Base-by-base conservation (phyloP, 1,140 invertebrate species). In the Atta cephalotes region DNA sequence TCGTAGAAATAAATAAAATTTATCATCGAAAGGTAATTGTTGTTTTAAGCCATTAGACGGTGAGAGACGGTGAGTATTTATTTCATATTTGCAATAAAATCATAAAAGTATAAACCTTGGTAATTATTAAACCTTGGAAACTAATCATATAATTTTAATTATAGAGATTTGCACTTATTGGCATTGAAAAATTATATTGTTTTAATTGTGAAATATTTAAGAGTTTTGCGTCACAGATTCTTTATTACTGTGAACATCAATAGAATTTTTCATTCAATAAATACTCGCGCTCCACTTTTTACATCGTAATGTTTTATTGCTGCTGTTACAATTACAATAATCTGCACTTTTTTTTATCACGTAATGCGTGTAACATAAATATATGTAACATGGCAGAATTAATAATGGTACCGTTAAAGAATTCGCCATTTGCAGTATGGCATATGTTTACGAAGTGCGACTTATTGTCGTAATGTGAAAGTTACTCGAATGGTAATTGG, bases 351-450 rank as follows among this genome's bases (percentile, higher is more conserved):
- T 56, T 4, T 62, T 56, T 4, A 68, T 65, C 79, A 58, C 21
- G 53, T 71, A 74, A 74, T 84, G 56, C 68, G 70, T 62, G 58
- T 58, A 84, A 84, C 49, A 84, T 84, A 84, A 84, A 74, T 74
- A 84, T 84, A 28, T 74, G 25, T 82, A 74, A 84, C 35, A 49
- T 76, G 80, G 56, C 39, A 84, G 31, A 72, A 18, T 76, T 49
- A 62, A 25, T 63, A 49, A 49, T 74, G 39, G 12, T 68, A 28
- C 14, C 25, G 53, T 28, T 31, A 60, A 45, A 72, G 45, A 31
- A 74, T 10, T 74, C 18, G 28, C 16, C 53, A 60, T 31, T 25
- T 25, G 56, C 56, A 49, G 2, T 35, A 74, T 28, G 31, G 45
- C 16, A 51, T 58, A 9, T 62, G 45, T 82, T 14, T 31, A 63